Percentiles rank a stretch among this genome's conserved stretches.
phyloP scores from a whole-genome alignment of 2,113 vertebrate genomes.

The Accipiter cooperii region DNA sequence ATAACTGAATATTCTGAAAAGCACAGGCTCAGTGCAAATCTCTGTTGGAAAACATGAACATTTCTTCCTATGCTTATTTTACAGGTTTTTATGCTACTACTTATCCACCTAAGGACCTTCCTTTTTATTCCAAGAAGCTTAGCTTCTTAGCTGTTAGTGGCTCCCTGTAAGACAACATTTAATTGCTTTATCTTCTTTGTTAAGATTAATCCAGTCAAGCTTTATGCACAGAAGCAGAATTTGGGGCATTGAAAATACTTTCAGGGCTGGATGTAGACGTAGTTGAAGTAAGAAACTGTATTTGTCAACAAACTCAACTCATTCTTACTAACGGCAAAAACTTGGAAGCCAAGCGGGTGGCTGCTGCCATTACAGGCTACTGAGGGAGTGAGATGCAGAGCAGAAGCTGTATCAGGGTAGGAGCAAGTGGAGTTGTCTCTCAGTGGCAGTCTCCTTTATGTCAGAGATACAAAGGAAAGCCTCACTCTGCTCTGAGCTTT shows the following conservation, averaged over 20 bases:
- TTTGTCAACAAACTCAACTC: not conserved
- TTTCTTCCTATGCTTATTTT: not conserved
- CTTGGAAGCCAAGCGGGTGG: rapidly evolving
- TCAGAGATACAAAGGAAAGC: not conserved
- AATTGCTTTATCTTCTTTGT: not conserved
- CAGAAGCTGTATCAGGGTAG: rapidly evolving
- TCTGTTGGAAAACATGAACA: not conserved
- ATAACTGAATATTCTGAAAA: not conserved
- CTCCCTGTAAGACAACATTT: not conserved
- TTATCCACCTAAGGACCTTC: not conserved
- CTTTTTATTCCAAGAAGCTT: not conserved
- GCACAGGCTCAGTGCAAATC: not conserved
- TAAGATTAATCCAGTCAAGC: not conserved
- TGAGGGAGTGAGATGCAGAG: not conserved
- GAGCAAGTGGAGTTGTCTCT: not conserved
- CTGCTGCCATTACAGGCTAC: not conserved
- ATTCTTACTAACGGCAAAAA: not conserved
- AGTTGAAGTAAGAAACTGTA: not conserved
- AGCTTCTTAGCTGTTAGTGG: not conserved
- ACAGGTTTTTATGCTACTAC: not conserved
- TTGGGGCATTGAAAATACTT: not conserved
- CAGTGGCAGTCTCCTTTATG: not conserved
- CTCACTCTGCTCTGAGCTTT: not conserved
- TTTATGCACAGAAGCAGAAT: not conserved
- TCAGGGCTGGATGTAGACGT: not conserved